phyloP scores from a whole-genome alignment of 2,888 invertebrate species.

The Raillietiella orientalis region DNA sequence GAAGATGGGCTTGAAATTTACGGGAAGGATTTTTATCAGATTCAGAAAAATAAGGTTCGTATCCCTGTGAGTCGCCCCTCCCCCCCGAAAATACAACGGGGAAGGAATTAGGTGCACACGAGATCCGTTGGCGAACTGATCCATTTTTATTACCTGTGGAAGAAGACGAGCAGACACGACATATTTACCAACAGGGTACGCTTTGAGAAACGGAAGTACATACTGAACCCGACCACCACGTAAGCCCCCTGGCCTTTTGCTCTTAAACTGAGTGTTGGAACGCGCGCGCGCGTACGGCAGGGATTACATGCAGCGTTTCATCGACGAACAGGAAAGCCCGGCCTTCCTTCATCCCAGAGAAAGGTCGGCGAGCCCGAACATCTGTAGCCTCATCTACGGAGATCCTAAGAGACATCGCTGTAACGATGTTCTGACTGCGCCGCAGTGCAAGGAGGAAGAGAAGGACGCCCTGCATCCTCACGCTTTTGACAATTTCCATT shows the following conservation, averaged over 20 bases:
- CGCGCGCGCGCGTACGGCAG: constrained; percentile 11
- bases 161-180: constrained; percentile 91
- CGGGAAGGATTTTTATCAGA: constrained; percentile 84
- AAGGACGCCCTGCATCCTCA: too few species aligned
- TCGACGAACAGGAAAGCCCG: constrained; percentile 33
- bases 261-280: constrained; percentile 2
- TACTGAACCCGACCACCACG: constrained; percentile 65
- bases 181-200: constrained; percentile 41
- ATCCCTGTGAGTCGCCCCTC: too few species aligned
- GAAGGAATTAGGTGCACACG: constrained; percentile 29
- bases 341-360: constrained; percentile 11
- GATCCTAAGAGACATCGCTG: constrained; percentile 14
- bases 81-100: too few species aligned
- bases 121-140: constrained; percentile 84
- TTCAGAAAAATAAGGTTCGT: constrained; percentile 60
- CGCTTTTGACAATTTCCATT: too few species aligned
- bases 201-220: constrained; percentile 69
- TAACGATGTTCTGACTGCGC: background rate
- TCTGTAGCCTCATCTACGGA: constrained; percentile 17
- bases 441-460: too few species aligned
- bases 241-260: constrained; percentile 11
- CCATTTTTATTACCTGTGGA: constrained; percentile 73
- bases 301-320: constrained; percentile 71
- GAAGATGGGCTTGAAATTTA: constrained; percentile 73
- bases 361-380: constrained; percentile 34